phyloP scores from a whole-genome alignment of 2,888 invertebrate species.

The Acanthosoma haemorrhoidale region DNA sequence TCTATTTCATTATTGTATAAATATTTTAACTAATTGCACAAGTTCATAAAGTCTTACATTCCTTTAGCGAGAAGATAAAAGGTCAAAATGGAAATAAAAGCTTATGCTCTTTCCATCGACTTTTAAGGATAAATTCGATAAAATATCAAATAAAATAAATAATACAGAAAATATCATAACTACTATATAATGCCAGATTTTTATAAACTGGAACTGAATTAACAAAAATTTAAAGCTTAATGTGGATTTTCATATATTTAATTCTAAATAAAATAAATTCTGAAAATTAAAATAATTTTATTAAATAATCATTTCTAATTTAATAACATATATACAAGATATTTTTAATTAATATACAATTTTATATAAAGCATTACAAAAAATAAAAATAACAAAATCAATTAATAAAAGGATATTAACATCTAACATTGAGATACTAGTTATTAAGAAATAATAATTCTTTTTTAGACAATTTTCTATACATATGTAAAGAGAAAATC shows the following conservation, averaged over 20 bases:
- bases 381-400: conserved; percentile 8
- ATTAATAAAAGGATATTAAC: neutral
- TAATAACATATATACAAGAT: neutral
- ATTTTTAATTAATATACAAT: neutral
- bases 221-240: neutral
- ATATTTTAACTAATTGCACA: conserved; percentile 19
- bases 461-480: too few relatives aligned
- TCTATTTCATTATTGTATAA: neutral
- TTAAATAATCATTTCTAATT: conserved; percentile 1
- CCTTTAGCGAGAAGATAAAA: neutral
- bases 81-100: neutral
- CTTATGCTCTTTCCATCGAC: neutral
- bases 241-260: too few relatives aligned
- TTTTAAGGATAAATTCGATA: neutral
- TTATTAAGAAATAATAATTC: neutral
- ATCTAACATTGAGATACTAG: neutral
- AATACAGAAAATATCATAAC: neutral
- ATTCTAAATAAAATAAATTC: neutral
- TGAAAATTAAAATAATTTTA: neutral
- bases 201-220: neutral
- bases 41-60: conserved; percentile 20
- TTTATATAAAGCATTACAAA: neutral
- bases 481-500: neutral
- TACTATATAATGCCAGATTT: neutral
- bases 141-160: too few relatives aligned